Evolutionary conservation across 2,888 invertebrate genomes (phyloP).

Genomic region (Nomada goodeniana): DNA sequence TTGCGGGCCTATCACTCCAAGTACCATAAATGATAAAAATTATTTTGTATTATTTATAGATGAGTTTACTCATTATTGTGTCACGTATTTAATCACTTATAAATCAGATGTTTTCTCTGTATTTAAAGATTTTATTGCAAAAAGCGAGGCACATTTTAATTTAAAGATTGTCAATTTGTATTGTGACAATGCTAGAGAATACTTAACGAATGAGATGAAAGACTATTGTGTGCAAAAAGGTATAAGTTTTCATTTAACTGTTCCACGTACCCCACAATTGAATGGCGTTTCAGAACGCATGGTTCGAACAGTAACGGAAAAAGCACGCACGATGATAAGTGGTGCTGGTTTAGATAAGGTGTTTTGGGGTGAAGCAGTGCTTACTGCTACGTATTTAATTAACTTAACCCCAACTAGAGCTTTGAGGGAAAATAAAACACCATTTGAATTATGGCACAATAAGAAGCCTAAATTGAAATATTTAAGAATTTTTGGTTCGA

Average conservation of each 20-base stretch:
- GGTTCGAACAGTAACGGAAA: conserved; percentile 72
- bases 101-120: too few species aligned
- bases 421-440: background rate
- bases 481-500: conserved; percentile 1
- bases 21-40: background rate
- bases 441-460: background rate
- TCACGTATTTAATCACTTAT: too few species aligned
- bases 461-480: background rate
- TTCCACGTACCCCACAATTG: conserved; percentile 66
- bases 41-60: background rate
- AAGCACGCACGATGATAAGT: conserved; percentile 48
- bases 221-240: conserved; percentile 12
- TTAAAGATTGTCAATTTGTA: background rate
- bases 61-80: background rate
- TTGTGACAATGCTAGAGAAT: background rate
- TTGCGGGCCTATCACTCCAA: background rate
- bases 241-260: conserved; percentile 23
- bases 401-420: background rate
- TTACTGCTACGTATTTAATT: conserved; percentile 34
- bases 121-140: too few species aligned
- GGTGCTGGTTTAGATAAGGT: conserved; percentile 32
- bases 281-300: conserved; percentile 68
- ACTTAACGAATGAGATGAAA: conserved; percentile 6
- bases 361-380: conserved; percentile 69
- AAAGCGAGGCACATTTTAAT: background rate